phyloP scores from a whole-genome alignment of 2,888 invertebrate genomes.

The Megamerina dolium region DNA sequence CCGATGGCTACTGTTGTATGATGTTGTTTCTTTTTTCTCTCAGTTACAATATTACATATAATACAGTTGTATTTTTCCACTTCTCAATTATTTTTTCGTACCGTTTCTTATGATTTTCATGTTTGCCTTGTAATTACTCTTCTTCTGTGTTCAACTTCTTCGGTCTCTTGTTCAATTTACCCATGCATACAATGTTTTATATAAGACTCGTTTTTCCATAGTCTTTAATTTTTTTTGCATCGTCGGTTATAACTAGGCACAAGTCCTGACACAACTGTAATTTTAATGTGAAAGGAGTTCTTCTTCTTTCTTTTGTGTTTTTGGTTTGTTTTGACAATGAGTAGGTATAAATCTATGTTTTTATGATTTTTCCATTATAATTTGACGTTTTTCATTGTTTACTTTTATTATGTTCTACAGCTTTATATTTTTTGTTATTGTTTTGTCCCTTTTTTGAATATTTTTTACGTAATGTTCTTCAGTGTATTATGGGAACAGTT shows the following conservation, averaged over 20 bases:
- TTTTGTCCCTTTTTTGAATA: conserved; percentile 1
- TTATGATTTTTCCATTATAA: no score
- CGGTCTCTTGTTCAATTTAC: conserved; percentile 1
- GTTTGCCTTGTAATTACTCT: conserved; percentile 1
- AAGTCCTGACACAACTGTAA: conserved; percentile 41
- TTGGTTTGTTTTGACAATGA: conserved; percentile 1
- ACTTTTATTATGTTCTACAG: no score
- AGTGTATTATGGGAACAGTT: no score
- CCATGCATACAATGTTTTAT: no score
- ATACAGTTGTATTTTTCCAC: not conserved
- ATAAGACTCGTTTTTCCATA: no score
- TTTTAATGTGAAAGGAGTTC: conserved; percentile 37
- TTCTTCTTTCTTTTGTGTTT: conserved; percentile 1
- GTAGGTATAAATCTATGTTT: conserved; percentile 1
- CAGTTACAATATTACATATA: no score
- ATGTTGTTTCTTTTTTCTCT: no score
- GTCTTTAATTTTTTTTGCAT: conserved; percentile 3
- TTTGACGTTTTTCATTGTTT: no score
- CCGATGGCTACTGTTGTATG: no score
- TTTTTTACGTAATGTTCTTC: no score
- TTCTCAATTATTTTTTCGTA: not conserved
- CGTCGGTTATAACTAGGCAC: not conserved
- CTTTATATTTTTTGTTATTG: conserved; percentile 2
- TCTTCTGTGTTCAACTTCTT: not conserved
- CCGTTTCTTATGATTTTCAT: not conserved